Base-by-base conservation (phyloP, 2,888 invertebrate species). In the Keiferia lycopersicella region DNA sequence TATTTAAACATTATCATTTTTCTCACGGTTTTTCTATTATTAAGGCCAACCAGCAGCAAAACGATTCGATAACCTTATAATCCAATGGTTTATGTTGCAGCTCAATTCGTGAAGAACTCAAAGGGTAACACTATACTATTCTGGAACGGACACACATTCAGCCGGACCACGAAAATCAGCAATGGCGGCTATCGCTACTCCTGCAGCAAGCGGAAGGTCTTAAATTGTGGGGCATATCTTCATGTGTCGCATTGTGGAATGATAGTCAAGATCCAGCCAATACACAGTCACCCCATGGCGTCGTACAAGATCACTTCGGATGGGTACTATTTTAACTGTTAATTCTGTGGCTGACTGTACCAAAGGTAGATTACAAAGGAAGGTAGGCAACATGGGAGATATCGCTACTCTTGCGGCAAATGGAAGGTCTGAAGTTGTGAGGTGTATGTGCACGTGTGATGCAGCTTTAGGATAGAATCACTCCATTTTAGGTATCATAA, bases 121-220 rank as follows among this genome's bases (percentile, higher is more conserved):
- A 56, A 64, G 10, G 78, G 79, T 0, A 68, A 62, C 0, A 62
- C 64, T 3, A 62, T 80, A 10, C 65, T 80, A 8, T 67, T 81
- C 2, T 64, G 76, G 30, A 66, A 71, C 20, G 76, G 74, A 6
- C 78, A 73, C 41, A 68, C 80, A 0, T 82, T 74, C 66, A 79
- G 76, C 63, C 78, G 69, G 62, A 77, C 75, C 39, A 67, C 70
- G 6, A 66, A 30, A 14, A 45, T 74, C 12, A 61, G 70, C 0
- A 34, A 71, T 2, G 71, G 73, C 0, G 76, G 78, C 0, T 20
- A 22, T 1, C 69, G 76, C 26, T 80, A 68, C 53, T 73, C 71
- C 0, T 79, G 80, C 20, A 71, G 71, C 1, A 78, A 70, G 60
- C 67, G 76, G 4, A 20, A 70, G 30, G 77, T 78, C 2, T 72